Evolutionary conservation across 2,888 invertebrate genomes (phyloP).

Genomic region (Pandemis corylana): DNA sequence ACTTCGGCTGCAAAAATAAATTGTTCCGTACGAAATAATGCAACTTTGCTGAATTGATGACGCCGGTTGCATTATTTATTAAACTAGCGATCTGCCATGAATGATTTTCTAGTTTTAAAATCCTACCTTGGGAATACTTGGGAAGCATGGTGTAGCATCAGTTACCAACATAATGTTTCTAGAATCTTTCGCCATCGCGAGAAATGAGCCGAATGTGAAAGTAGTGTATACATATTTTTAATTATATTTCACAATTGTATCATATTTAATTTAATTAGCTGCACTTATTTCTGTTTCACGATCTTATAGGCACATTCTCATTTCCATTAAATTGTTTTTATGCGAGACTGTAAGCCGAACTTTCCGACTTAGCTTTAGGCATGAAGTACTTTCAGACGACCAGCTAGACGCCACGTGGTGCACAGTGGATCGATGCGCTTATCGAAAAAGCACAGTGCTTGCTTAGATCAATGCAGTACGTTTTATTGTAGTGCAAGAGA

Average conservation of each 20-base stretch:
- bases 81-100: not conserved
- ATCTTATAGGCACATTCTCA: not conserved
- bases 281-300: not conserved
- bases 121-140: not conserved
- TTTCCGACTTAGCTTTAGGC: not conserved
- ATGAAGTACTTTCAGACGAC: conserved; percentile 13
- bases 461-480: not conserved
- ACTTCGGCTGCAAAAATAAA: not conserved
- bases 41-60: not conserved
- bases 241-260: no score
- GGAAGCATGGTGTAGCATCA: not conserved
- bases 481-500: not conserved
- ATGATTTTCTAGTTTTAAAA: not conserved
- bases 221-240: no score
- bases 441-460: conserved; percentile 7
- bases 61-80: not conserved
- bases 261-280: not conserved
- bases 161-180: no score
- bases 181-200: not conserved
- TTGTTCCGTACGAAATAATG: conserved; percentile 7
- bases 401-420: not conserved
- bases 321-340: not conserved
- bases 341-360: not conserved
- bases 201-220: no score
- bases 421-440: conserved; percentile 10